Conservation (phyloP, 1,140 invertebrate species). For the Drosophila mayri region DNA sequence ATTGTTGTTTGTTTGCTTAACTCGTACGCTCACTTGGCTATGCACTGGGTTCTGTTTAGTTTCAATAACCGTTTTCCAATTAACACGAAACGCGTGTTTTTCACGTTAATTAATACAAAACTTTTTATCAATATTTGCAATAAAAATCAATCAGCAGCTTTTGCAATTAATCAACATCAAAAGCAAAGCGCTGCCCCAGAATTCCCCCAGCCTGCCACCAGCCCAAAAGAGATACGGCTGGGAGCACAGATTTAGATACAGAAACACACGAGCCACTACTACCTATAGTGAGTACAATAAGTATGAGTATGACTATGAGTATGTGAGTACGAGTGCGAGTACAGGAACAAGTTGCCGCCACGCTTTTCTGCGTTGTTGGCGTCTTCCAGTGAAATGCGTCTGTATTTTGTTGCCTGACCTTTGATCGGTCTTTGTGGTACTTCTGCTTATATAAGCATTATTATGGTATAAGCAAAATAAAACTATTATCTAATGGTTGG, state of each 20-base stretch:
- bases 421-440: conserved; percentile 56
- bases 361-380: conserved; percentile 61
- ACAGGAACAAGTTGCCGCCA: conserved; percentile 73
- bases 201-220: conserved; percentile 7
- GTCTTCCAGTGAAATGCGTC: conserved; percentile 69
- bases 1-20: conserved; percentile 68
- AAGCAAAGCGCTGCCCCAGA: conserved; percentile 53
- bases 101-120: conserved; percentile 83
- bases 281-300: conserved; percentile 41
- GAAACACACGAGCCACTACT: conserved; percentile 1
- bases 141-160: conserved; percentile 83
- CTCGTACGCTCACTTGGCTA: conserved; percentile 63
- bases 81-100: conserved; percentile 82
- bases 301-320: conserved; percentile 2
- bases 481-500: conserved; percentile 58
- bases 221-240: conserved; percentile 26
- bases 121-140: conserved; percentile 84
- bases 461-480: conserved; percentile 64
- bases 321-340: neutral
- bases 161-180: conserved; percentile 83
- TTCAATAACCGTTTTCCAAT: conserved; percentile 83
- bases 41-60: conserved; percentile 72
- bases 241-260: conserved; percentile 29
- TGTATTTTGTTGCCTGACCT: conserved; percentile 59
- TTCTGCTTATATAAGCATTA: conserved; percentile 60